Evolutionary conservation across 2,113 vertebrate species (phyloP), one percentile per base, ranked within the genome.

Genomic region (Amazona vittata): DNA sequence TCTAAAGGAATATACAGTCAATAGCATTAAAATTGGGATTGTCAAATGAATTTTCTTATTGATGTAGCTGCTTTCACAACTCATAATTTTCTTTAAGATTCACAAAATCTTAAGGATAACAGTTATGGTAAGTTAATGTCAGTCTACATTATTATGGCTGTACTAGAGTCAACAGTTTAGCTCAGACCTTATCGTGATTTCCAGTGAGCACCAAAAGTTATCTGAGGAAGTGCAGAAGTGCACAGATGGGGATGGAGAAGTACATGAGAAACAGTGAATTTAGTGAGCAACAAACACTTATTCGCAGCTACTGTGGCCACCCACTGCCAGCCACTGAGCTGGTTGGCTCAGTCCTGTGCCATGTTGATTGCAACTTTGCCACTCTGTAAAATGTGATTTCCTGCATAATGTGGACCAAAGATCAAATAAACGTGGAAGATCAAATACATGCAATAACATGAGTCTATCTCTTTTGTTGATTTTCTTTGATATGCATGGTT

Each of bases 1-100:
- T 90, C 49, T 89, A 78, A 76, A 88, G 64, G 49, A 96, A 94
- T 84, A 92, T 21, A 53, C 13, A 67, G 83, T 96, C 95, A 81
- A 81, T 90, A 96, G 25, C 63, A 64, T 39, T 94, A 82, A 92
- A 90, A 86, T 57, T 91, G 29, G 14, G 63, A 82, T 86, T 75
- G 62, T 81, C 55, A 70, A 82, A 63, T 47, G 18, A 88, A 91
- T 81, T 55, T 47, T 57, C 37, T 92, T 80, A 70, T 44, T 92
- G 35, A 20, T 53, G n/a, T 62, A 73, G 37, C 20, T 78, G 25
- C 67, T 90, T 91, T 79, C 43, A 35, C 4, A 18, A 55, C 28
- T 81, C 46, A 28, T 74, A 19, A 43, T 70, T 88, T 90, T 70
- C 50, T 44, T 55, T 59, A 43, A 52, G 78, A 63, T 74, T 86